Percentiles rank a stretch among this genome's conserved stretches.
Evolutionary conservation across 2,888 invertebrate species (phyloP).

Genomic region (Drosophila neutralis): DNA sequence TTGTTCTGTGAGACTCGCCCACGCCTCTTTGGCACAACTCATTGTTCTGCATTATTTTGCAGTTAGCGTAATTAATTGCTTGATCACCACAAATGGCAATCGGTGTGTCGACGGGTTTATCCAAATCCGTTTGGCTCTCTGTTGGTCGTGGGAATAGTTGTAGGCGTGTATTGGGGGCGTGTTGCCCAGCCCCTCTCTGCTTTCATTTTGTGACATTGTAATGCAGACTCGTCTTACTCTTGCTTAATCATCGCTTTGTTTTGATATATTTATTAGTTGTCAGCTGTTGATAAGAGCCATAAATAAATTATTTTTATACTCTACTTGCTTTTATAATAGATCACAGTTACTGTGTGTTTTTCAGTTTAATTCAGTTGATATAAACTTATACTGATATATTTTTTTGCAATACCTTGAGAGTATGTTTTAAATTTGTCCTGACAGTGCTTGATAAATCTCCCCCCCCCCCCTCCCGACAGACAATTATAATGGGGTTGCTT

Average conservation of each 20-base stretch:
- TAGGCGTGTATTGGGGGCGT: slow-evolving; percentile 35
- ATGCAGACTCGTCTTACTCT: slow-evolving; percentile 1
- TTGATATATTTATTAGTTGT: not conserved
- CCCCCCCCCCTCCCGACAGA: not conserved
- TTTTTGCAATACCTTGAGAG: not conserved
- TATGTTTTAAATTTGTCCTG: slow-evolving; percentile 29
- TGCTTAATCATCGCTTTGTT: slow-evolving; percentile 4
- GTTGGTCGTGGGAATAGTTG: slow-evolving; percentile 9
- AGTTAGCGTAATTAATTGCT: slow-evolving; percentile 61
- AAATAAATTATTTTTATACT: not conserved
- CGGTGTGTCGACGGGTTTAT: slow-evolving; percentile 26
- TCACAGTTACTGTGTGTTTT: not conserved
- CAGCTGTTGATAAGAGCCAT: not conserved
- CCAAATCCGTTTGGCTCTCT: slow-evolving; percentile 36
- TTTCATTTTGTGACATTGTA: slow-evolving; percentile 22
- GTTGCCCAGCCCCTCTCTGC: slow-evolving; percentile 36
- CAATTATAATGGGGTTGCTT: slow-evolving; percentile 11
- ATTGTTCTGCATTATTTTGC: slow-evolving; percentile 72
- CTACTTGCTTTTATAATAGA: too few species aligned
- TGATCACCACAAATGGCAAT: slow-evolving; percentile 42
- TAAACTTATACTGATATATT: not conserved
- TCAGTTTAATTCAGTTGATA: not conserved
- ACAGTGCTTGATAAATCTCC: slow-evolving; percentile 27
- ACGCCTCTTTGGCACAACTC: slow-evolving; percentile 13
- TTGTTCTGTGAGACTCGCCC: slow-evolving; percentile 35